Evolutionary conservation across 1,140 invertebrate species (phyloP).

Genomic region (Glossosoma conforme): DNA sequence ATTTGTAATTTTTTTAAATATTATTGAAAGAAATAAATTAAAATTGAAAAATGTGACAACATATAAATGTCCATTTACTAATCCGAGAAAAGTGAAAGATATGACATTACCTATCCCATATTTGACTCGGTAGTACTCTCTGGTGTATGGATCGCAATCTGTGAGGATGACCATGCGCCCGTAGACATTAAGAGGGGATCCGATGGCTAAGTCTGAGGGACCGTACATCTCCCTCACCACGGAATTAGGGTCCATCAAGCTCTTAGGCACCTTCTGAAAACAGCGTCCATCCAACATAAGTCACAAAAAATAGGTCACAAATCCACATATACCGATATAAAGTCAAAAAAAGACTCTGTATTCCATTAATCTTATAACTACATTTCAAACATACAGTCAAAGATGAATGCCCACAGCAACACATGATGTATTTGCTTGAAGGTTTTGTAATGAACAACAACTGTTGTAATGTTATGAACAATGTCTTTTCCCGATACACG

Average conservation of each 20-base stretch:
- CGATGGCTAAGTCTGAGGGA: slow-evolving; percentile 69
- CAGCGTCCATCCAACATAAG: neutral
- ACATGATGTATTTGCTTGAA: too few relatives aligned
- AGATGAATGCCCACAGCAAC: too few relatives aligned
- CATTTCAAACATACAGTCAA: too few relatives aligned
- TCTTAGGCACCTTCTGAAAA: slow-evolving; percentile 39
- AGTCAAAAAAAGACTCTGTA: neutral
- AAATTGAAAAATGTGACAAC: too few relatives aligned
- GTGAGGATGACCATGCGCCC: slow-evolving; percentile 75
- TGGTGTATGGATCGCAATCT: slow-evolving; percentile 83
- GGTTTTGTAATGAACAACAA: too few relatives aligned
- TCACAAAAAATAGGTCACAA: neutral
- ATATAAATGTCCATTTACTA: too few relatives aligned
- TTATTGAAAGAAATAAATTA: too few relatives aligned
- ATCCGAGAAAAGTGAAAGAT: too few relatives aligned
- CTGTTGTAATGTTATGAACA: too few relatives aligned
- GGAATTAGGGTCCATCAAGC: slow-evolving; percentile 42
- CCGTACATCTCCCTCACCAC: slow-evolving; percentile 36
- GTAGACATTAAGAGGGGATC: slow-evolving; percentile 71
- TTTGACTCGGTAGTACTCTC: slow-evolving; percentile 74
- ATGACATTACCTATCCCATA: slow-evolving; percentile 47
- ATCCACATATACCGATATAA: neutral
- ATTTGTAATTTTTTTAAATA: too few relatives aligned
- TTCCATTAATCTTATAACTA: too few relatives aligned
- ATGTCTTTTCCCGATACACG: too few relatives aligned